These are phyloP conservation scores for Laterallus jamaicensis DNA, from an alignment of 2,113 vertebrate species.

Conservation along the genomic window DNA sequence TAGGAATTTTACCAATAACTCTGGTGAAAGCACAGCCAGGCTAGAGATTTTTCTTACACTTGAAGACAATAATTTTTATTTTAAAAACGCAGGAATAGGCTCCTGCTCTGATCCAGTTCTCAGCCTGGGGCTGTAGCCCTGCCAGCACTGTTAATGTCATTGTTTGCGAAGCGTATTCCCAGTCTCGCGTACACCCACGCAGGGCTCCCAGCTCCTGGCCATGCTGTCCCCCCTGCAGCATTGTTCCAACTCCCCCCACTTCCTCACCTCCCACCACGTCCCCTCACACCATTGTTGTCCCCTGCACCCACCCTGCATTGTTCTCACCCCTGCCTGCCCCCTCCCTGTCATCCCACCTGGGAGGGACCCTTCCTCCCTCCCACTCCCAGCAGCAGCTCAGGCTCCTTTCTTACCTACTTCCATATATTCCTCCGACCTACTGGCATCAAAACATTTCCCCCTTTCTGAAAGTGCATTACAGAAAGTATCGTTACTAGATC, in stretches of 20 bases:
- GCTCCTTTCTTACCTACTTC: not conserved
- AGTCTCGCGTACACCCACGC: conserved; percentile 53
- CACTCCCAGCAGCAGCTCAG: not conserved
- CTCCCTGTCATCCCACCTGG: not conserved
- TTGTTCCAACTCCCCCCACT: conserved; percentile 70
- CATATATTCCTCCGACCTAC: conserved; percentile 1
- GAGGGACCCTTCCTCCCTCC: conserved; percentile 55
- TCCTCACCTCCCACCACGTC: conserved; percentile 41
- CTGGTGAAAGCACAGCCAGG: not conserved
- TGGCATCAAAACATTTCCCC: not conserved
- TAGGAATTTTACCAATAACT: not conserved
- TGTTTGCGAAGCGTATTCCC: conserved; percentile 47
- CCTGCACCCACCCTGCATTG: conserved; percentile 55
- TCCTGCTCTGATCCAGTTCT: not conserved
- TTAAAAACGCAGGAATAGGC: not conserved
- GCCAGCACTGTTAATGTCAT: conserved; percentile 62
- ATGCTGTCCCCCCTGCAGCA: conserved; percentile 3
- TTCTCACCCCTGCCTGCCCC: not conserved
- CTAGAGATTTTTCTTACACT: conserved; percentile 14
- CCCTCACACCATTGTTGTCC: conserved; percentile 30
- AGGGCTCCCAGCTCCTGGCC: conserved; percentile 23
- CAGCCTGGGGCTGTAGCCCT: not conserved
- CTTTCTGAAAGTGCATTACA: not conserved
- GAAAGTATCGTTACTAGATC: not conserved
- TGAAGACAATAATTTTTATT: conserved; percentile 4